Conservation (phyloP, 2,888 invertebrate genomes). For the Amorpha juglandis region DNA sequence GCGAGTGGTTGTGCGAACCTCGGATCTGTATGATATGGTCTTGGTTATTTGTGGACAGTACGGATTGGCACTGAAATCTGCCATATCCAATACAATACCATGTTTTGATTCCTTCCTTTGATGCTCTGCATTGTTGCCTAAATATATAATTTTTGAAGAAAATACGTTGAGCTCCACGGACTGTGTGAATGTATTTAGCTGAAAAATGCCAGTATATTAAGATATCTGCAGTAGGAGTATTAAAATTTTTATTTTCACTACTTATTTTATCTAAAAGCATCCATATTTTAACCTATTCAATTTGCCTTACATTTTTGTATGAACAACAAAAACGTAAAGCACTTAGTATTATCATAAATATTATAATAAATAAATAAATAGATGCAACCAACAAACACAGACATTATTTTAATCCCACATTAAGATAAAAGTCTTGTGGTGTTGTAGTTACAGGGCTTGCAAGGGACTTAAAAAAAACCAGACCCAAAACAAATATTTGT, state of each 20-base stretch:
- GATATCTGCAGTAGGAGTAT: neutral
- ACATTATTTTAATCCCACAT: no score
- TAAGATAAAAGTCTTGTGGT: no score
- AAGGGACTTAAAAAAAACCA: no score
- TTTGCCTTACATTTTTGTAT: no score
- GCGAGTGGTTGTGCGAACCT: slow-evolving; percentile 51
- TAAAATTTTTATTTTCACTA: neutral
- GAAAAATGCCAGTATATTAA: slow-evolving; percentile 27
- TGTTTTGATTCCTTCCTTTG: slow-evolving; percentile 47
- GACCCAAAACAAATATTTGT: no score
- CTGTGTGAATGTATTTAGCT: slow-evolving; percentile 53
- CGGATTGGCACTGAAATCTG: slow-evolving; percentile 46
- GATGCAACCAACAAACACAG: no score
- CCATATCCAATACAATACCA: slow-evolving; percentile 62
- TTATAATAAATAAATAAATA: no score
- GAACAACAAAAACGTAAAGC: no score
- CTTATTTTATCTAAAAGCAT: no score
- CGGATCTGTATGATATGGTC: slow-evolving; percentile 53
- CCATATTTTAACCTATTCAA: no score
- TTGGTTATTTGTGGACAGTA: slow-evolving; percentile 47
- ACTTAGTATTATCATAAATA: no score
- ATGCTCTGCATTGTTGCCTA: slow-evolving; percentile 51
- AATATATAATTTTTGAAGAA: slow-evolving; percentile 47
- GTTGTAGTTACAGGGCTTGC: no score
- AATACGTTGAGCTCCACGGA: slow-evolving; percentile 53